Conservation (phyloP, 2,888 invertebrate species). For the Tinea semifulvella region DNA sequence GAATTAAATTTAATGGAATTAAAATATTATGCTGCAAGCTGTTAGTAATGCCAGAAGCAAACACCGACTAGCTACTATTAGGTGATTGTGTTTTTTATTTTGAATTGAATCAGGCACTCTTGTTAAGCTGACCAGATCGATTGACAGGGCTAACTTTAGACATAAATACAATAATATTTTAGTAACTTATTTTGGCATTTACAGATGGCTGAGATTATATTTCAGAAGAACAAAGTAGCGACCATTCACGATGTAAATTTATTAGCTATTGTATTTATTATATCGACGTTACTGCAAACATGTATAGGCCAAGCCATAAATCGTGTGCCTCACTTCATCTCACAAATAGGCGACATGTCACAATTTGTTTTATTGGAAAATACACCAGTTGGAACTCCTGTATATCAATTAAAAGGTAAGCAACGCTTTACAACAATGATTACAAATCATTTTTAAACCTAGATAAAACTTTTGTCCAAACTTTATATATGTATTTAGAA, state of each 20-base stretch:
- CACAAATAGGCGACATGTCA: conserved; percentile 80
- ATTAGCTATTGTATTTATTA: conserved; percentile 37
- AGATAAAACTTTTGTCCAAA: no score
- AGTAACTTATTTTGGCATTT: no score
- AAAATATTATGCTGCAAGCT: no score
- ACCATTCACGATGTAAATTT: conserved; percentile 41
- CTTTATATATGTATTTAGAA: no score
- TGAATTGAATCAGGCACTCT: no score
- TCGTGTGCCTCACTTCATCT: conserved; percentile 77
- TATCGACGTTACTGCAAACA: conserved; percentile 30
- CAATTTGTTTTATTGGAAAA: conserved; percentile 78
- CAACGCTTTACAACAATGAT: neutral
- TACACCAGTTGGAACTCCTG: conserved; percentile 77
- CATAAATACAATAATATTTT: no score
- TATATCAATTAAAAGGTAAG: conserved; percentile 77
- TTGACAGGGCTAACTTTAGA: no score
- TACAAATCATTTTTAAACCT: neutral
- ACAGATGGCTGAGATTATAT: conserved; percentile 59
- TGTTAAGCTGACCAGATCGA: no score
- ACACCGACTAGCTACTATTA: no score
- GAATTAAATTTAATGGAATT: no score
- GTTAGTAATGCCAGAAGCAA: no score
- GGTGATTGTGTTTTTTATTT: no score
- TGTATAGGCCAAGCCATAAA: conserved; percentile 68
- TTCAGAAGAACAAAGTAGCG: conserved; percentile 44